phyloP scores from a whole-genome alignment of 1,140 invertebrate species.

The Helicoverpa armigera region DNA sequence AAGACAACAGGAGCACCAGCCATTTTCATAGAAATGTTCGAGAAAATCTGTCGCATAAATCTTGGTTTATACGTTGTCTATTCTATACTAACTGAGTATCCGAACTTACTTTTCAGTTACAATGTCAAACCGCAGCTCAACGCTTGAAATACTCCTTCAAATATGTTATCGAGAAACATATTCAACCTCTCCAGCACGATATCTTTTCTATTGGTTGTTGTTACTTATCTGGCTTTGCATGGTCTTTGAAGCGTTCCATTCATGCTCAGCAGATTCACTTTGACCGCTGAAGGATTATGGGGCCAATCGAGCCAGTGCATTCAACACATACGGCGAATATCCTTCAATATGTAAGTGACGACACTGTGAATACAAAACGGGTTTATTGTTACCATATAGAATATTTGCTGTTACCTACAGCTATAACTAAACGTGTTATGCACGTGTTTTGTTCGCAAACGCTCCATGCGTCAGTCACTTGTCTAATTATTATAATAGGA shows the following conservation, averaged over 20 bases:
- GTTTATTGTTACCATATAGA: not conserved
- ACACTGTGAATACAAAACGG: not conserved
- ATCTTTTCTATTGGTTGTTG: conserved; percentile 9
- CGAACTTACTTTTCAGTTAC: no score
- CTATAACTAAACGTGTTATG: not conserved
- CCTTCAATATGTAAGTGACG: conserved; percentile 9
- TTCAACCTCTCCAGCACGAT: not conserved
- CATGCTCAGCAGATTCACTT: conserved; percentile 36
- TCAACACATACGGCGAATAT: not conserved
- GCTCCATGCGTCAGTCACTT: not conserved
- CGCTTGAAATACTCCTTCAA: not conserved
- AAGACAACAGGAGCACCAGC: no score
- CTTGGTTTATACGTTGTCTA: no score
- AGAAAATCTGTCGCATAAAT: no score
- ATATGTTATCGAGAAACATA: not conserved
- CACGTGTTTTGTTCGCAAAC: not conserved
- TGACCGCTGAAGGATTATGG: conserved; percentile 39
- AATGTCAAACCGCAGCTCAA: not conserved
- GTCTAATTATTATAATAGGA: conserved; percentile 7
- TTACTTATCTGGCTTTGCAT: conserved; percentile 35
- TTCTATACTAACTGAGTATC: no score
- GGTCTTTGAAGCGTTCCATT: conserved; percentile 38
- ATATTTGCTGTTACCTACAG: not conserved
- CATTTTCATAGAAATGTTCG: no score
- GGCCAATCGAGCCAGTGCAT: conserved; percentile 25